phyloP scores from a whole-genome alignment of 2,888 invertebrate genomes.

The Drosophila robusta region DNA sequence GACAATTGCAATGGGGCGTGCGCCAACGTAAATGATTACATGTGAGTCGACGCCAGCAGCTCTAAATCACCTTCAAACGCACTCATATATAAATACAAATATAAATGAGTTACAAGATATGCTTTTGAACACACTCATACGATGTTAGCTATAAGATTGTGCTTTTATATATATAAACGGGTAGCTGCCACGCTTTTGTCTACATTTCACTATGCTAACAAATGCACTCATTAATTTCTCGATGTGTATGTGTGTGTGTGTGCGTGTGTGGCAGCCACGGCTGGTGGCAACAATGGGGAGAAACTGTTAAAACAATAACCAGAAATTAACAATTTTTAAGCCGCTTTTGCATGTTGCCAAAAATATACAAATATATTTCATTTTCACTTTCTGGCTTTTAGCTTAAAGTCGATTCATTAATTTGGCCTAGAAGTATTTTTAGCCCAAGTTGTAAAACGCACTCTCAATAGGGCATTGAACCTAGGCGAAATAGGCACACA shows the following conservation, averaged over 20 bases:
- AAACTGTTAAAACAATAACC: constrained; percentile 29
- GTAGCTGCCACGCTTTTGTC: constrained; percentile 46
- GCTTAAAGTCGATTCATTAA: constrained; percentile 1
- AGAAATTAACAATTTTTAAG: constrained; percentile 7
- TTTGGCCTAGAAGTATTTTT: not conserved
- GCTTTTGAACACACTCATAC: not conserved
- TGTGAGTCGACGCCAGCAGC: constrained; percentile 15
- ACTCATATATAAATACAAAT: not conserved
- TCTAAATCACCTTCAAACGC: constrained; percentile 50
- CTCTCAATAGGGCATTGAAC: constrained; percentile 1
- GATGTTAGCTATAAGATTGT: constrained; percentile 10
- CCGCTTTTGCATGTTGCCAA: not conserved
- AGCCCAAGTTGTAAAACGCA: not conserved
- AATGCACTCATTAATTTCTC: constrained; percentile 61
- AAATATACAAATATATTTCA: constrained; percentile 11
- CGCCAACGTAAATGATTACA: constrained; percentile 56
- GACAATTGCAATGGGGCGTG: constrained; percentile 61
- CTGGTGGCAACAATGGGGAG: constrained; percentile 45
- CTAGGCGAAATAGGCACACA: not conserved
- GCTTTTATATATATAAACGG: constrained; percentile 4
- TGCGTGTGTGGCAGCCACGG: constrained; percentile 1
- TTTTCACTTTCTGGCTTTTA: constrained; percentile 17
- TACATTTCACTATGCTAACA: constrained; percentile 67
- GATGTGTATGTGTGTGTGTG: not conserved
- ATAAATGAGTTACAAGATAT: constrained; percentile 3